These are phyloP conservation scores for Drosophila pectinifera DNA, from an alignment of 1,140 invertebrate species.

Conservation along the genomic window DNA sequence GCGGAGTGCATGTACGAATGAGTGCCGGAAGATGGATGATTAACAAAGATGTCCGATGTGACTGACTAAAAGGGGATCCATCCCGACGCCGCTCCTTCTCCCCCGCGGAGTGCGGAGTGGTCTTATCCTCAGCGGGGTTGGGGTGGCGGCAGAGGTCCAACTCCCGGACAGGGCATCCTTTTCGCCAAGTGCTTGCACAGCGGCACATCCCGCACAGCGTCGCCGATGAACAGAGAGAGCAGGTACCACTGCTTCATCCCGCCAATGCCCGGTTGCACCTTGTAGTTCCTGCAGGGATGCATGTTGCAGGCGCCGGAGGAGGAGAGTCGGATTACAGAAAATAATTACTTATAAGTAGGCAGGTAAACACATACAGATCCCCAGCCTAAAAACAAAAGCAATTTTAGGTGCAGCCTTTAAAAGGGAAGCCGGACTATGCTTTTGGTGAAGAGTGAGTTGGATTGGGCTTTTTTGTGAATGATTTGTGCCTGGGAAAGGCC, in stretches of 20 bases:
- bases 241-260: conserved; percentile 92
- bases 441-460: not conserved
- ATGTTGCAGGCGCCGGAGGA: conserved; percentile 30
- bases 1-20: conserved; percentile 23
- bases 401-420: conserved; percentile 31
- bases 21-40: conserved; percentile 31
- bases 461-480: conserved; percentile 15
- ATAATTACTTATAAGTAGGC: conserved; percentile 84
- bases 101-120: not conserved
- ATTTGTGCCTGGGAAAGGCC: not conserved
- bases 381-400: conserved; percentile 54
- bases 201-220: conserved; percentile 91
- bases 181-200: conserved; percentile 92
- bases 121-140: conserved; percentile 67
- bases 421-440: conserved; percentile 10
- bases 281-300: conserved; percentile 88
- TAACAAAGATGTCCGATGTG: conserved; percentile 70
- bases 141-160: conserved; percentile 73
- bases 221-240: conserved; percentile 92
- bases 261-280: conserved; percentile 87
- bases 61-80: conserved; percentile 59
- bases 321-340: conserved; percentile 80
- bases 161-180: conserved; percentile 85
- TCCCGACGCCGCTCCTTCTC: conserved; percentile 3
- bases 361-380: conserved; percentile 52